Conservation (phyloP, 2,888 invertebrate species). For the Linyphia triangularis region DNA sequence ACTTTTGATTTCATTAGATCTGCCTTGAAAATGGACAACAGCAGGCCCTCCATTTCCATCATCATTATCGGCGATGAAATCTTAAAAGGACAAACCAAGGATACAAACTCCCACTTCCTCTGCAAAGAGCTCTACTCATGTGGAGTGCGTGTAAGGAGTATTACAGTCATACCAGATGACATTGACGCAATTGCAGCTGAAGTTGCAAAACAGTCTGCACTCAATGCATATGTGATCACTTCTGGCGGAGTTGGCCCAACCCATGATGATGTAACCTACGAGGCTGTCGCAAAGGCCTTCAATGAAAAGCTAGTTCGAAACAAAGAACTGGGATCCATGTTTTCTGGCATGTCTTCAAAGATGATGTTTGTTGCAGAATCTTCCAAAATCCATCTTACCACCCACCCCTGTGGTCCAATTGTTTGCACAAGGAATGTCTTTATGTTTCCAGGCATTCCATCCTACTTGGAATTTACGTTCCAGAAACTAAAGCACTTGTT, state of each 20-base stretch:
- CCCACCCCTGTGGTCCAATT: conserved; percentile 81
- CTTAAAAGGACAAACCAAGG: conserved; percentile 85
- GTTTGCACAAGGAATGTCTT: conserved; percentile 84
- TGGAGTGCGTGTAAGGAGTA: conserved; percentile 84
- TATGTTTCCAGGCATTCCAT: conserved; percentile 87
- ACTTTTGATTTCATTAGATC: too few species aligned
- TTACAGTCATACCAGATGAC: conserved; percentile 85
- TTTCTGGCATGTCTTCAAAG: conserved; percentile 78
- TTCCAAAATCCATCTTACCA: conserved; percentile 80
- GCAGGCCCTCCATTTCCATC: conserved; percentile 74
- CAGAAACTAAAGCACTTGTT: conserved; percentile 71
- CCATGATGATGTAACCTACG: conserved; percentile 88
- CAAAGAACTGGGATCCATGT: conserved; percentile 80
- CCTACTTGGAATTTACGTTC: conserved; percentile 81
- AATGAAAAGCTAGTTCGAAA: conserved; percentile 79
- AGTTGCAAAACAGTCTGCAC: conserved; percentile 83
- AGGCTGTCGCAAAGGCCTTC: conserved; percentile 83
- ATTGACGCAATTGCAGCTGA: conserved; percentile 84
- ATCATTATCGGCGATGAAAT: conserved; percentile 88
- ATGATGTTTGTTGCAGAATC: conserved; percentile 78
- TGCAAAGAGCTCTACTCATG: conserved; percentile 83
- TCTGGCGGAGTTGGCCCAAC: conserved; percentile 89
- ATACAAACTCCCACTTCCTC: conserved; percentile 86
- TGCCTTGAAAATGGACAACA: conserved; percentile 52
- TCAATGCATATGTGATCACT: conserved; percentile 86